Percentiles rank a stretch among this genome's conserved stretches.
Conservation (phyloP, 2,888 invertebrate genomes). For the Drosophila vallismaia region DNA sequence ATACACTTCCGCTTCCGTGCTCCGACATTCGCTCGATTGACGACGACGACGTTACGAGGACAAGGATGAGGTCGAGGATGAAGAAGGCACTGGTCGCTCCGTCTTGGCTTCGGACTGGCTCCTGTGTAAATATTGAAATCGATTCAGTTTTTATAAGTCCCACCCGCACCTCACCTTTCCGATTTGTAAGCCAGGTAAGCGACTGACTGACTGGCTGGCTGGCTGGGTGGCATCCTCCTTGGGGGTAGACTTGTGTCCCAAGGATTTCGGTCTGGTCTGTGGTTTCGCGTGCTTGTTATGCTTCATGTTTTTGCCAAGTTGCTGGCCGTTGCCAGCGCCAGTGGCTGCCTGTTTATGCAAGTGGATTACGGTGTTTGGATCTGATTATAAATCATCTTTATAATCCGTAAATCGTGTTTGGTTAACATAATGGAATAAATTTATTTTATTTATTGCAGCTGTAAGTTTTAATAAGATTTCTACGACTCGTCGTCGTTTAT, state of each 20-base stretch:
- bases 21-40: conserved; percentile 72
- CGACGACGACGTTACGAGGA: conserved; percentile 20
- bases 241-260: conserved; percentile 3
- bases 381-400: conserved; percentile 81
- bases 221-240: conserved; percentile 29
- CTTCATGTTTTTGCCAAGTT: conserved; percentile 72
- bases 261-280: conserved; percentile 37
- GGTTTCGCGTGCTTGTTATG: conserved; percentile 68
- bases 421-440: conserved; percentile 81
- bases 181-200: conserved; percentile 32
- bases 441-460: conserved; percentile 80
- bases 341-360: conserved; percentile 77
- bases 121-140: conserved; percentile 77
- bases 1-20: conserved; percentile 77
- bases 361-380: conserved; percentile 80
- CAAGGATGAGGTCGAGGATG: background rate
- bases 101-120: conserved; percentile 32
- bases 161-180: conserved; percentile 11
- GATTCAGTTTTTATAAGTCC: conserved; percentile 72
- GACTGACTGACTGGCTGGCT: conserved; percentile 39
- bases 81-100: conserved; percentile 22
- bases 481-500: conserved; percentile 57
- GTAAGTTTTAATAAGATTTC: conserved; percentile 79
- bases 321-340: conserved; percentile 43
- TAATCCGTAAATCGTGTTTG: conserved; percentile 80